Evolutionary conservation across 2,888 invertebrate species (phyloP), one percentile per base, ranked within the genome.

Genomic region (Cancer borealis): DNA sequence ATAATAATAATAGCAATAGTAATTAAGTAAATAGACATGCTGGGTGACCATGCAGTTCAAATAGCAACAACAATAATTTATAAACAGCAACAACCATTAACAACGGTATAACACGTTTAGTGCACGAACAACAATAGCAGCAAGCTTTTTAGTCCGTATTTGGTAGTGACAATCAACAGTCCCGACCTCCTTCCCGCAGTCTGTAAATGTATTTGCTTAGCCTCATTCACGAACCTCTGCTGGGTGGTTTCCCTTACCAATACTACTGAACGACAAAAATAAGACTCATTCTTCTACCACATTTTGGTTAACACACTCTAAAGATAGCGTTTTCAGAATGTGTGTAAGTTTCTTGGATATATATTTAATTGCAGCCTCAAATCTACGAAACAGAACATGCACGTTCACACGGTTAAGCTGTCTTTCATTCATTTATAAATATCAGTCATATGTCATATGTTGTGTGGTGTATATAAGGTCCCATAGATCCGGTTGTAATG

Each of bases 181-280:
- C 26, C 73, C 73, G n/a, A 8, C 73, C 30, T 26, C 26, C 30
- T 26, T 26, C 73, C 8, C 26, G 73, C 10, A 26, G 73, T 79
- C 73, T 79, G 30, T 26, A 30, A 3, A 79, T 79, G 73, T 79
- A 79, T 79, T 79, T 79, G 73, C n/a, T 79, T 79, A 79, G 73
- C 73, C 73, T 79, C 73, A 21, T 79, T 79, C 26, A 26, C 73
- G 8, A 79, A n/a, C 26, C n/a, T 26, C 26, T 26, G 21, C 73
- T 26, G 73, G 26, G 26, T 79, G 73, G 30, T n/a, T 26, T 79
- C 73, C 73, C 73, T 26, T 26, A 79, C 12, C 17, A 54, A n/a
- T 79, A 10, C 26, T 21, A n/a, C 73, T 79, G 73, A 10, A 10
- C 26, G 73, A n/a, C 73, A 26, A 10, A 3, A 26, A 26, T 26